A percentile compares a stretch with the other conserved stretches of the same genome.
Evolutionary conservation across 2,888 invertebrate species (phyloP).

Genomic region (Rhagonycha lutea): DNA sequence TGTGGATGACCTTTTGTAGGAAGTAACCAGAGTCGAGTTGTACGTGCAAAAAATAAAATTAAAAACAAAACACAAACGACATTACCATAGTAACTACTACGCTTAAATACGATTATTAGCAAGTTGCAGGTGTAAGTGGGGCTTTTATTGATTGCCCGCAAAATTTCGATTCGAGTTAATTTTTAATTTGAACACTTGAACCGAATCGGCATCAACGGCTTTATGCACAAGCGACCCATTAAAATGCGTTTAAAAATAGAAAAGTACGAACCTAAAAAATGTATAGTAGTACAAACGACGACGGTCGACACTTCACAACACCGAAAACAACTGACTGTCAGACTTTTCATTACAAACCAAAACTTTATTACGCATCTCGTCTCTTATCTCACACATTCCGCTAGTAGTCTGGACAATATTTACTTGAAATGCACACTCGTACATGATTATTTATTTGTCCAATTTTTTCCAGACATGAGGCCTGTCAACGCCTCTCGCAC

Average conservation of each 20-base stretch:
- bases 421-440: slow-evolving; percentile 7
- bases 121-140: slow-evolving; percentile 11
- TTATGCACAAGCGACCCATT: not conserved
- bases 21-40: not conserved
- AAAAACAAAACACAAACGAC: not conserved
- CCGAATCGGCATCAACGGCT: not conserved
- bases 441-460: slow-evolving; percentile 1
- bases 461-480: slow-evolving; percentile 3
- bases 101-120: not conserved
- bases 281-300: not conserved
- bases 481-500: slow-evolving; percentile 3
- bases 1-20: not conserved
- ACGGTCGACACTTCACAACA: not conserved
- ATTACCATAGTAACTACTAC: not conserved
- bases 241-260: slow-evolving; percentile 6
- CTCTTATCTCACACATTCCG: slow-evolving; percentile 5
- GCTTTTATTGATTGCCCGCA: slow-evolving; percentile 18
- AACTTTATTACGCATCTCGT: slow-evolving; percentile 9
- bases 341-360: slow-evolving; percentile 10
- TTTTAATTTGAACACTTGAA: not conserved
- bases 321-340: not conserved
- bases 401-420: slow-evolving; percentile 9
- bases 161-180: slow-evolving; percentile 5
- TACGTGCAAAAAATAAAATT: not conserved
- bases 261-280: slow-evolving; percentile 1